Evolutionary conservation across 2,797 vertebrate species (phyloP).

Genomic region (Catostomus latipinnis): DNA sequence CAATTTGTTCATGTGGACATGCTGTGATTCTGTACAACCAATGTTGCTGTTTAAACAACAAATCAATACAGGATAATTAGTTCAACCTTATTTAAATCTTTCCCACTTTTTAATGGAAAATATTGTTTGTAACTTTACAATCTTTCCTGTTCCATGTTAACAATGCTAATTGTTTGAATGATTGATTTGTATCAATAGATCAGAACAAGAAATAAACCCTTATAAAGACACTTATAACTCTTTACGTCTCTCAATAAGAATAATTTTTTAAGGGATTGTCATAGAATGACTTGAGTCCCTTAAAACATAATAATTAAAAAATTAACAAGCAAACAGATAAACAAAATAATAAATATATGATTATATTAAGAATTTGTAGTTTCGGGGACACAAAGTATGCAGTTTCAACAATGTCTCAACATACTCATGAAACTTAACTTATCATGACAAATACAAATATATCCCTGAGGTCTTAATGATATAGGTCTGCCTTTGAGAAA

Average conservation of each 20-base stretch:
- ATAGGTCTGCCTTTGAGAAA: conserved; percentile 50
- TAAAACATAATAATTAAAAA: not conserved
- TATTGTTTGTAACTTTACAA: not conserved
- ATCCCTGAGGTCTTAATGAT: conserved; percentile 25
- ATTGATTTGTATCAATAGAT: not conserved
- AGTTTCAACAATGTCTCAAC: not conserved
- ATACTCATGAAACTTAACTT: conserved; percentile 40
- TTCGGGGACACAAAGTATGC: no score
- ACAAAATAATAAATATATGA: not conserved
- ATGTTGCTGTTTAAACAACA: conserved; percentile 51
- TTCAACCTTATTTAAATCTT: not conserved
- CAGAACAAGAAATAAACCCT: not conserved
- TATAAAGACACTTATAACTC: not conserved
- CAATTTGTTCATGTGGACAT: conserved; percentile 31
- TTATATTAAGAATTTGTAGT: not conserved
- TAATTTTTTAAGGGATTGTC: not conserved
- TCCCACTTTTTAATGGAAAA: not conserved
- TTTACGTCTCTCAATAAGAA: not conserved
- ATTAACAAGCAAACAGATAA: not conserved
- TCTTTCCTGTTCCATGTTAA: not conserved
- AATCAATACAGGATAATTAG: conserved; percentile 41
- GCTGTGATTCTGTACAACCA: conserved; percentile 40
- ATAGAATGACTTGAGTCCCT: not conserved
- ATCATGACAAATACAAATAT: conserved; percentile 26
- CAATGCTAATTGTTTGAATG: not conserved